Percentiles rank a stretch among this genome's conserved stretches.
These are phyloP conservation scores for Hydrophis major DNA, from an alignment of 2,797 vertebrate genomes.

Conservation along the genomic window DNA sequence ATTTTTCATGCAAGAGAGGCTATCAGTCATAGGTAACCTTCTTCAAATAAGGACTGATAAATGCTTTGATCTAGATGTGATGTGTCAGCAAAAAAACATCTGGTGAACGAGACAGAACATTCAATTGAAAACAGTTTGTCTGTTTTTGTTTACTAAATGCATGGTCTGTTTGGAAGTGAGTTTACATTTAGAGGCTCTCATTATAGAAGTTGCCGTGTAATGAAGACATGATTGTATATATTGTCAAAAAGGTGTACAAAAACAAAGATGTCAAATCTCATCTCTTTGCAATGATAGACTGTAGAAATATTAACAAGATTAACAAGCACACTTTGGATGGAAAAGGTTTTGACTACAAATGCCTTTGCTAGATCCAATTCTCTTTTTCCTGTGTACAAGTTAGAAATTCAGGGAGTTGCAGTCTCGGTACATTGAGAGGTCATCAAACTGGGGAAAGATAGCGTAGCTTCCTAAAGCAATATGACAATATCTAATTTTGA, in stretches of 20 bases:
- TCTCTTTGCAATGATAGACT: background rate
- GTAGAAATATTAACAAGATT: background rate
- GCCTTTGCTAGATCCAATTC: background rate
- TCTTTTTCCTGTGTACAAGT: background rate
- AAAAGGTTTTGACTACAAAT: background rate
- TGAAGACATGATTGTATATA: background rate
- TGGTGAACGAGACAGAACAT: background rate
- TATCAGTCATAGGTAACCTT: background rate
- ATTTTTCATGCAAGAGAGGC: background rate
- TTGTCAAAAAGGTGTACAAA: background rate
- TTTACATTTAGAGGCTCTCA: background rate
- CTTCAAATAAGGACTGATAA: constrained; percentile 1
- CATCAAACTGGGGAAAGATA: background rate
- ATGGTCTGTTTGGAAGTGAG: background rate
- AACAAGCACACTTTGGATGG: background rate
- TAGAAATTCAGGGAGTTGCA: background rate
- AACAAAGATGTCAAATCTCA: background rate
- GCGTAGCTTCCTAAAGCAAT: background rate
- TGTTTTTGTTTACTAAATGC: background rate
- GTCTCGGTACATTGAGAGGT: background rate
- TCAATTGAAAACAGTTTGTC: background rate
- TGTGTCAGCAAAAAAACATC: background rate
- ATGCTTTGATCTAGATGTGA: background rate
- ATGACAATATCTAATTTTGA: constrained; percentile 5
- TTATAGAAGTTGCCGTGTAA: background rate